A percentile compares a stretch with the other conserved stretches of the same genome.
Evolutionary conservation across 2,888 invertebrate species (phyloP).

Genomic region (Caenorhabditis panamensis): DNA sequence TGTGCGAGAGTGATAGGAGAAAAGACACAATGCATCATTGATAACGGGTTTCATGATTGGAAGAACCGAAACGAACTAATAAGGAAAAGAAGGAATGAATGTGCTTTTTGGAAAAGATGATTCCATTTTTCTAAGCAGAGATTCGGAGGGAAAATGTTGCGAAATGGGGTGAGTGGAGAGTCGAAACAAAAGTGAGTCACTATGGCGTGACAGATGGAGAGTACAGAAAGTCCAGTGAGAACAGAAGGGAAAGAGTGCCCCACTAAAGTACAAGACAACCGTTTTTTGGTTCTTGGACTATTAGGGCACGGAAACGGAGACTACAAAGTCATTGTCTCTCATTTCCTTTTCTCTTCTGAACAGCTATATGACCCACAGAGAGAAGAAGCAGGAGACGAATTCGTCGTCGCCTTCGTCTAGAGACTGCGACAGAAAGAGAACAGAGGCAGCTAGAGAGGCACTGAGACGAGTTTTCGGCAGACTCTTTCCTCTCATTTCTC

Average conservation of each 20-base stretch:
- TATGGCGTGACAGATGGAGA: not conserved
- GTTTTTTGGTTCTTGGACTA: conserved; percentile 4
- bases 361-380: not conserved
- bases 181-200: not conserved
- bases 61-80: conserved; percentile 5
- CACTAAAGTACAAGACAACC: not conserved
- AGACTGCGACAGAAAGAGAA: not conserved
- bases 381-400: not conserved
- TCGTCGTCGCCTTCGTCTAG: not conserved
- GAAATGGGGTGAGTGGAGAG: not conserved
- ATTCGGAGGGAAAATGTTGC: too few species aligned
- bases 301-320: not conserved
- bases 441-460: not conserved
- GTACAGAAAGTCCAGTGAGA: not conserved
- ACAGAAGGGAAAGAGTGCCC: too few species aligned
- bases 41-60: conserved; percentile 16
- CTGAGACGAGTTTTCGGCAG: not conserved
- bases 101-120: not conserved
- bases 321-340: not conserved
- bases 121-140: not conserved
- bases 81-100: not conserved
- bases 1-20: conserved; percentile 6
- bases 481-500: not conserved
- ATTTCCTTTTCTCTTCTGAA: not conserved
- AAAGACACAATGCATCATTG: conserved; percentile 1